A percentile compares a stretch with the other conserved stretches of the same genome.
Evolutionary conservation across 2,797 vertebrate genomes (phyloP).

Genomic region (Poecilia gillii): DNA sequence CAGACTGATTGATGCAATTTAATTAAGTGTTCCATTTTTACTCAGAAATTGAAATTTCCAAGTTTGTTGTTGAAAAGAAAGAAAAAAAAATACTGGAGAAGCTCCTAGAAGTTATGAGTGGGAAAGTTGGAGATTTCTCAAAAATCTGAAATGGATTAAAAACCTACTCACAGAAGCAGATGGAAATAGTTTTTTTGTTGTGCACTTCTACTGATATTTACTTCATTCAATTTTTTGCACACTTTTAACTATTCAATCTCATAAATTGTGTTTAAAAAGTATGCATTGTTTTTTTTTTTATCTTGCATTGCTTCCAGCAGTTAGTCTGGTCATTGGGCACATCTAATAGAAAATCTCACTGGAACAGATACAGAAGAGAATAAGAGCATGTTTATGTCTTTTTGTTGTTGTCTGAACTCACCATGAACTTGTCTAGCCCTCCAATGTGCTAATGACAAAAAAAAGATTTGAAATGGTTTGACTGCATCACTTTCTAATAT

Average conservation of each 20-base stretch:
- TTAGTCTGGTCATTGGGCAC: neutral
- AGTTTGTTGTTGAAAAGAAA: neutral
- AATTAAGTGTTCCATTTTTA: neutral
- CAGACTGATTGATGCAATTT: neutral
- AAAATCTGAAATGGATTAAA: neutral
- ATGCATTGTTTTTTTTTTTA: neutral
- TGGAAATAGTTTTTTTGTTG: neutral
- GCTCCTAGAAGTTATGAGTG: neutral
- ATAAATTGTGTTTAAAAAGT: neutral
- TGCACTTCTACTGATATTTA: neutral
- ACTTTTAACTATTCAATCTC: neutral
- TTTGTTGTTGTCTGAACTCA: neutral
- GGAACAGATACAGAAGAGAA: neutral
- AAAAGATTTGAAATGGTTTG: neutral
- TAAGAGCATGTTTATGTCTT: neutral
- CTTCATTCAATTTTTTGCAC: neutral
- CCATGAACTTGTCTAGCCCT: neutral
- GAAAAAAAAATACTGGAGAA: neutral
- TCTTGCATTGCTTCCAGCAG: neutral
- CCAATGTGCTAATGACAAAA: neutral
- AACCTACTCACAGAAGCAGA: neutral
- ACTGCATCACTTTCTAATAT: neutral
- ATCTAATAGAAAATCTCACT: neutral
- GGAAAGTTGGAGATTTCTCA: neutral
- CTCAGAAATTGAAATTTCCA: neutral